phyloP scores from a whole-genome alignment of 1,140 invertebrate genomes.

The Drosophila cardini region DNA sequence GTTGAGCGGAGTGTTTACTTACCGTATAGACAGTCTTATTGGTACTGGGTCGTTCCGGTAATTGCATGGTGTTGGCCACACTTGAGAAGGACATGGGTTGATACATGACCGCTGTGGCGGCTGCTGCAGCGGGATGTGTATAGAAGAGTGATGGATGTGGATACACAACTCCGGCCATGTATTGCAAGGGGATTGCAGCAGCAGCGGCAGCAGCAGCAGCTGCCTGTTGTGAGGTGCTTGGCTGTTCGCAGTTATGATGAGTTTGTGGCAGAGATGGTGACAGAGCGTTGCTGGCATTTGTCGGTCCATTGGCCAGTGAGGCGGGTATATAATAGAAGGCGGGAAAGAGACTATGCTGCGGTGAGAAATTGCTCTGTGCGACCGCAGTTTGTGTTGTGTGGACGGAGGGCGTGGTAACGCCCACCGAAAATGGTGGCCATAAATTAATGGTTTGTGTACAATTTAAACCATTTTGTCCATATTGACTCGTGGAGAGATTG shows the following conservation, averaged over 20 bases:
- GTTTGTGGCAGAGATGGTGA: slow-evolving; percentile 5
- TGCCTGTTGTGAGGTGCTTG: slow-evolving; percentile 65
- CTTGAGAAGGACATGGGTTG: slow-evolving; percentile 77
- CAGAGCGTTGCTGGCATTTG: not conserved
- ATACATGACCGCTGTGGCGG: slow-evolving; percentile 78
- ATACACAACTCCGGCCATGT: slow-evolving; percentile 87
- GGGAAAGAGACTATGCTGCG: slow-evolving; percentile 69
- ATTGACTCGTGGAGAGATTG: slow-evolving; percentile 8
- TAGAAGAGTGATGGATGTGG: slow-evolving; percentile 82
- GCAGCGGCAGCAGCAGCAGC: slow-evolving; percentile 41
- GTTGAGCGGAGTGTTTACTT: not conserved
- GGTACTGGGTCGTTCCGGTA: slow-evolving; percentile 50
- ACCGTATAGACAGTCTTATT: slow-evolving; percentile 63
- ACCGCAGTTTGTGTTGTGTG: slow-evolving; percentile 80
- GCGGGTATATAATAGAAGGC: slow-evolving; percentile 87
- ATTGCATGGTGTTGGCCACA: slow-evolving; percentile 55
- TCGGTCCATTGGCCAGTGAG: slow-evolving; percentile 38
- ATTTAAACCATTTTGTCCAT: not conserved
- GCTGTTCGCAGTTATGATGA: slow-evolving; percentile 43
- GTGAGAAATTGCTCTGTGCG: slow-evolving; percentile 72
- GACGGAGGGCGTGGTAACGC: slow-evolving; percentile 84
- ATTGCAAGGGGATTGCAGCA: slow-evolving; percentile 83
- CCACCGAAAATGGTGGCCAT: slow-evolving; percentile 87
- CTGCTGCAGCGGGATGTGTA: slow-evolving; percentile 74
- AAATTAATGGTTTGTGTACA: slow-evolving; percentile 85